A percentile compares a stretch with the other conserved stretches of the same genome.
phyloP scores from a whole-genome alignment of 2,888 invertebrate genomes.

The Rotaria magnacalcarata region DNA sequence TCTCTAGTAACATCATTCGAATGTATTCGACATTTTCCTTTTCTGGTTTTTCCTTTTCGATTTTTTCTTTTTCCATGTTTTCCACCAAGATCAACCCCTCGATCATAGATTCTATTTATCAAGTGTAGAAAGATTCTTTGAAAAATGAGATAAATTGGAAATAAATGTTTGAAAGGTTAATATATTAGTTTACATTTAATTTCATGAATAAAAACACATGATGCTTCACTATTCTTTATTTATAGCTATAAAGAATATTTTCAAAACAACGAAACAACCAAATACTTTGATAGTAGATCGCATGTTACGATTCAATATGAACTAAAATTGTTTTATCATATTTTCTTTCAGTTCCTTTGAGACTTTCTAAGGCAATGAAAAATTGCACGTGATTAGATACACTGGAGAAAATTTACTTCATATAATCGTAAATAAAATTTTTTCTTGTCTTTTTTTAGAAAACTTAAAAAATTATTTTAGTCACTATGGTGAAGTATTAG shows the following conservation, averaged over 20 bases:
- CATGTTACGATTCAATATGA: background rate
- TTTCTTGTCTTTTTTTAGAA: background rate
- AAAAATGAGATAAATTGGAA: background rate
- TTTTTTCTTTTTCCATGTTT: too few relatives aligned
- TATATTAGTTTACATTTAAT: too few relatives aligned
- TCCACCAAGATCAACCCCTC: too few relatives aligned
- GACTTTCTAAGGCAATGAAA: background rate
- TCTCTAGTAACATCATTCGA: too few relatives aligned
- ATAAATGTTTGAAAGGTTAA: background rate
- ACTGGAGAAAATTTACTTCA: background rate
- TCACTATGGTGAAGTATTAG: constrained; percentile 45
- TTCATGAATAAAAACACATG: background rate
- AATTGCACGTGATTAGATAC: background rate
- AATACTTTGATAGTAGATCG: background rate
- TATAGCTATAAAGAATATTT: background rate
- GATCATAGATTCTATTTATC: background rate
- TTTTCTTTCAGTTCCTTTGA: background rate
- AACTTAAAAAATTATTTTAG: constrained; percentile 45
- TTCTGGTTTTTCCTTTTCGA: too few relatives aligned
- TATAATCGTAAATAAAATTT: background rate
- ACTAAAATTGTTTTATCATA: background rate
- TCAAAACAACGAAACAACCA: background rate
- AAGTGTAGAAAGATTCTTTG: background rate
- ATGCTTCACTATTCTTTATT: background rate
- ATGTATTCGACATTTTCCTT: too few relatives aligned